Percentiles rank a stretch among this genome's conserved stretches.
Conservation (phyloP, 1,140 invertebrate genomes). For the Plectrocnemia conspersa region DNA sequence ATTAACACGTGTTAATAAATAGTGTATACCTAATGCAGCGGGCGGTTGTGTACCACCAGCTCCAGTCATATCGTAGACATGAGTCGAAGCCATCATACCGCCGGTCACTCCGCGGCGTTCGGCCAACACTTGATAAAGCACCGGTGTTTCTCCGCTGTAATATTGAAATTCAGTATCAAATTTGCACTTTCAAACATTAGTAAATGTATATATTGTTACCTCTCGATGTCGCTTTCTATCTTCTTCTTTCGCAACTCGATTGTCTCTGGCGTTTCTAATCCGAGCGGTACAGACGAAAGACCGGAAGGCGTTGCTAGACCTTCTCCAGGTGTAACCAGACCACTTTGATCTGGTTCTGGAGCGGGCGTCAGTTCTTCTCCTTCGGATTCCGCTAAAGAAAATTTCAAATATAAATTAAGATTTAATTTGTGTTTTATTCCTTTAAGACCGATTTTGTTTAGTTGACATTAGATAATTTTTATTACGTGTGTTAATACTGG, state of each 20-base stretch:
- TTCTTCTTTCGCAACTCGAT: conserved; percentile 97
- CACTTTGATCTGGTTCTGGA: conserved; percentile 61
- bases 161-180: background rate
- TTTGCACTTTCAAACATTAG: conserved; percentile 9
- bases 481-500: no score
- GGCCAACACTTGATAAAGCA: conserved; percentile 88
- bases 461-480: no score
- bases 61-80: conserved; percentile 88
- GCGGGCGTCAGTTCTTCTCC: conserved; percentile 73
- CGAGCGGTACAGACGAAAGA: conserved; percentile 88
- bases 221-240: conserved; percentile 96
- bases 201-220: conserved; percentile 46
- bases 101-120: conserved; percentile 91
- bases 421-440: no score
- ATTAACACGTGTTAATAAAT: background rate
- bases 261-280: conserved; percentile 96
- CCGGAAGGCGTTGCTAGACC: conserved; percentile 94
- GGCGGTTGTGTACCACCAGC: conserved; percentile 54
- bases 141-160: conserved; percentile 77
- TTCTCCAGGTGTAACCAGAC: conserved; percentile 74
- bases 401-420: background rate
- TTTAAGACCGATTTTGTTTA: no score
- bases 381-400: conserved; percentile 45
- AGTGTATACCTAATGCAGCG: conserved; percentile 39
- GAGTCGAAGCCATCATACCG: conserved; percentile 98